phyloP scores from a whole-genome alignment of 2,888 invertebrate species.

The Abscondita cerata region DNA sequence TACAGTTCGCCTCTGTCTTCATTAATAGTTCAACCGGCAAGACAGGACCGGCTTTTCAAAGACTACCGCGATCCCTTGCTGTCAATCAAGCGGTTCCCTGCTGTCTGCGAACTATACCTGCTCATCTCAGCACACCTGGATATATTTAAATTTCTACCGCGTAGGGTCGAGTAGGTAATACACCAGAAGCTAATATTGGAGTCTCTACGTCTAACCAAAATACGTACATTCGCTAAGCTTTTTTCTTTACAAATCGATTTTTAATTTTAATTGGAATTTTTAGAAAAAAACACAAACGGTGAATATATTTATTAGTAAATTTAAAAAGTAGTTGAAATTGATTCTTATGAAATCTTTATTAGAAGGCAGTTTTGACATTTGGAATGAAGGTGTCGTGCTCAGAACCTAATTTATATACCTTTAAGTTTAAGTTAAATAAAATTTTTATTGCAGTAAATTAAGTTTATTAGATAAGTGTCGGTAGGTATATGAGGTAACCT shows the following conservation, averaged over 20 bases:
- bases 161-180: conserved; percentile 29
- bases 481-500: too few species aligned
- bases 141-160: conserved; percentile 41
- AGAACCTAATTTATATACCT: too few species aligned
- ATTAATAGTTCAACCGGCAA: conserved; percentile 45
- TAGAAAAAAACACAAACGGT: too few species aligned
- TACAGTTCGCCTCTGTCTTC: conserved; percentile 40
- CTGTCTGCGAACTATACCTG: conserved; percentile 53
- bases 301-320: too few species aligned
- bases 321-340: too few species aligned
- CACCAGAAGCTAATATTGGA: conserved; percentile 28
- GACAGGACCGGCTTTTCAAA: conserved; percentile 47
- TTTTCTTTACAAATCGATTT: not conserved
- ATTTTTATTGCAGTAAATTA: too few species aligned
- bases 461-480: too few species aligned
- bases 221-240: not conserved
- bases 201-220: conserved; percentile 21
- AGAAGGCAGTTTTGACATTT: too few species aligned
- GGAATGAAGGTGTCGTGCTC: too few species aligned
- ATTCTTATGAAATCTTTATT: too few species aligned
- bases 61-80: conserved; percentile 52
- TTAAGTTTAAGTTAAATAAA: too few species aligned
- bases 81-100: conserved; percentile 55
- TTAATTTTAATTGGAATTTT: too few species aligned
- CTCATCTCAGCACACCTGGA: conserved; percentile 43